Percentiles rank a stretch among this genome's conserved stretches.
These are phyloP conservation scores for Folsomia manolachei DNA, from an alignment of 2,888 invertebrate genomes.

Conservation along the genomic window DNA sequence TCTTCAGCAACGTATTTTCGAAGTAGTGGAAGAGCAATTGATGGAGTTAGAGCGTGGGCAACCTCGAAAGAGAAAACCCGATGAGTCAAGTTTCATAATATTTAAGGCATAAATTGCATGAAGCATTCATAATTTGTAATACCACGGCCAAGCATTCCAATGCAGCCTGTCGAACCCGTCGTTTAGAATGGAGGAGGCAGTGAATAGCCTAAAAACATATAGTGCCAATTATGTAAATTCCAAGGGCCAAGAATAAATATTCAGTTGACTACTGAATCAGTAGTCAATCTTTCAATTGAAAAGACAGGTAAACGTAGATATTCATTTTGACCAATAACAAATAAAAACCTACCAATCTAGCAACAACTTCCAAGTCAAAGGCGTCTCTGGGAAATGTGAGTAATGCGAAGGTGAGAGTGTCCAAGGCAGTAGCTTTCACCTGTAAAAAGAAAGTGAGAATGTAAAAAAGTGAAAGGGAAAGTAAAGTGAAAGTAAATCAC, in stretches of 20 bases:
- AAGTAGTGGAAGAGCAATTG: slow-evolving; percentile 61
- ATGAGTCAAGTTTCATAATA: too few relatives aligned
- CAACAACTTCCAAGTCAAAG: slow-evolving; percentile 60
- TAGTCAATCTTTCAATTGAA: neutral
- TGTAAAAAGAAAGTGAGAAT: too few relatives aligned
- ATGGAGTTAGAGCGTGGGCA: slow-evolving; percentile 66
- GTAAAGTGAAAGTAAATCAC: too few relatives aligned
- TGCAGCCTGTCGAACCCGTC: slow-evolving; percentile 72
- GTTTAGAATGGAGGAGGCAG: slow-evolving; percentile 63
- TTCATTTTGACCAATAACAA: too few relatives aligned
- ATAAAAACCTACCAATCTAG: slow-evolving; percentile 51
- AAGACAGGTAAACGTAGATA: too few relatives aligned
- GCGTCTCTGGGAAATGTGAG: slow-evolving; percentile 76
- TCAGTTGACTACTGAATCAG: too few relatives aligned
- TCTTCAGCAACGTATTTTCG: slow-evolving; percentile 40
- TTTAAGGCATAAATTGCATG: too few relatives aligned
- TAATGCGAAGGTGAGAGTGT: slow-evolving; percentile 72
- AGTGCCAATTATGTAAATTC: too few relatives aligned
- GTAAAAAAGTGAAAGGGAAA: too few relatives aligned
- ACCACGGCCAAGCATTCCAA: slow-evolving; percentile 75
- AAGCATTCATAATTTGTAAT: too few relatives aligned
- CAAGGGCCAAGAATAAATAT: neutral
- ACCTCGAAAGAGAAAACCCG: too few relatives aligned
- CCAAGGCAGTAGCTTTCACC: slow-evolving; percentile 58
- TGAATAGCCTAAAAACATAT: slow-evolving; percentile 53